Evolutionary conservation across 2,113 vertebrate genomes (phyloP).

Genomic region (Upupa epops): DNA sequence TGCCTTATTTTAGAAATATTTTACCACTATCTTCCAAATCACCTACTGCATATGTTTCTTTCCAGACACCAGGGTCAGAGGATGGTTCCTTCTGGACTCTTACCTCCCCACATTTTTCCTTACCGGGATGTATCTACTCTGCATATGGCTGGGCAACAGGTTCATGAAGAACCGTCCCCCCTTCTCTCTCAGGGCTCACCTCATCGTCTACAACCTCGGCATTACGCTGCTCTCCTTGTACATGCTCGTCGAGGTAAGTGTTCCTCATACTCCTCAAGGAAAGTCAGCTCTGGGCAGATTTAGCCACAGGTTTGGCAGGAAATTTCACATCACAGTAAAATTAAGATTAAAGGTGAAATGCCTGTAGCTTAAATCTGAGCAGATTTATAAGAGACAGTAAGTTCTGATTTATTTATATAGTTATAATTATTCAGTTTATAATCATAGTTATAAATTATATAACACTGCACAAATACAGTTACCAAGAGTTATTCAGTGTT

Average conservation of each 20-base stretch:
- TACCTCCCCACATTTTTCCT: constrained; percentile 84
- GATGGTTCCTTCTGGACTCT: constrained; percentile 88
- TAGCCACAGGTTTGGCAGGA: not conserved
- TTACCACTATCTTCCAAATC: not conserved
- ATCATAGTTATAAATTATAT: too few species aligned
- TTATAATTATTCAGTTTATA: too few species aligned
- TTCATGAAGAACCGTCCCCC: constrained; percentile 84
- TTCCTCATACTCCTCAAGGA: not conserved
- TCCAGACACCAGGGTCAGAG: constrained; percentile 85
- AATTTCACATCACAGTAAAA: not conserved
- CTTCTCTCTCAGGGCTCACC: constrained; percentile 79
- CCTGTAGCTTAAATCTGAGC: not conserved
- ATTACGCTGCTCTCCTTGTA: constrained; percentile 86
- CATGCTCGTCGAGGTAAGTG: constrained; percentile 86
- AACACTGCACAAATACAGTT: too few species aligned
- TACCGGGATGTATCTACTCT: constrained; percentile 79
- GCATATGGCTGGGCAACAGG: constrained; percentile 82
- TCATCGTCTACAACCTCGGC: constrained; percentile 84
- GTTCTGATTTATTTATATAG: not conserved
- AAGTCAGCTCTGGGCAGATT: not conserved
- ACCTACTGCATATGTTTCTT: not conserved
- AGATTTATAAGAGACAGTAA: not conserved
- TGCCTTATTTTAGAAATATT: not conserved
- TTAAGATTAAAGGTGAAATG: not conserved
- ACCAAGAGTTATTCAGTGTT: not conserved